Base-by-base conservation (phyloP, 2,888 invertebrate genomes). In the Drosophila limbata region DNA sequence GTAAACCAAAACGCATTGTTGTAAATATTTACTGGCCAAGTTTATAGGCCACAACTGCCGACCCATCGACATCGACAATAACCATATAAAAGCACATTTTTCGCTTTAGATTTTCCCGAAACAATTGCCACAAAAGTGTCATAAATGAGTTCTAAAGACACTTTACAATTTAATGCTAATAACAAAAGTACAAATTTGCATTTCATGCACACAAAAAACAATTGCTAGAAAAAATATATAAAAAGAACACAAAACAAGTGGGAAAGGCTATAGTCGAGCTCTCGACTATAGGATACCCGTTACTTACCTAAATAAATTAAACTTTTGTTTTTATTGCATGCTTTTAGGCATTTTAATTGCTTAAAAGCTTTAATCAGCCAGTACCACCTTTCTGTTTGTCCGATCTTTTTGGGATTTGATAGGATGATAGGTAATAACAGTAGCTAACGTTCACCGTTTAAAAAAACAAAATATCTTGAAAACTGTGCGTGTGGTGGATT, bases 21-120 rank as follows among this genome's bases (percentile, higher is more conserved):
- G 69, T 82, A 84, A 87, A 84, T 87, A 78, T 84, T 76, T 80
- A 82, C 62, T 65, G 81, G 45, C 73, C 45, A 84, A 84, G 63
- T 84, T 87, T 80, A 84, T 82, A 70, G 73, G 80, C 78, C 87
- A 73, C 84, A 87, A 82, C 61, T 78, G 84, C 55, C 70, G 19
- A 62, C 45, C 47, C 44, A 44, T 56, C 45, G 57, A 57, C 44
- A 44, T 56, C 45, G 57, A 57, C 62, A 39, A 72, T 69, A 51
- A 61, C 47, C 73, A 51, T 68, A 69, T 57, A 74, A 48, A 69
- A 28, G 13, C 11, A 35, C 56, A 47, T 28, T 9, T n/a, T 19
- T 13, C 13, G 37, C 53, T 56, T 65, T 52, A 56, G 51, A 65
- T 62, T 47, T 17, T 21, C 6, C 72, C n/a, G 5, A 35, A 73